Percentiles rank a stretch among this genome's conserved stretches.
Evolutionary conservation across 2,797 vertebrate genomes (phyloP).

Genomic region (Falco columbarius): DNA sequence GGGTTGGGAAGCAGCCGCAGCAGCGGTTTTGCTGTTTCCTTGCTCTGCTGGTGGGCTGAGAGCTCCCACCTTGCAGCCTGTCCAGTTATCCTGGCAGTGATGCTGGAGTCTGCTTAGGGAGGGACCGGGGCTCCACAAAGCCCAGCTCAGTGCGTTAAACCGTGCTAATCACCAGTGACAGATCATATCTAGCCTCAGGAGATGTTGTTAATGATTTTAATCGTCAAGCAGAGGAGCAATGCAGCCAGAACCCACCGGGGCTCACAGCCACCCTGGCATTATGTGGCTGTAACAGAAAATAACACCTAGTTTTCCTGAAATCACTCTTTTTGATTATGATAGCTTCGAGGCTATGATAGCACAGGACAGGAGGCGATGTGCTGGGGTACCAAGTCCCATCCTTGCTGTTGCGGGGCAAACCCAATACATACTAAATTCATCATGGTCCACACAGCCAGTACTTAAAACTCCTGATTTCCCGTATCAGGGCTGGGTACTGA

Average conservation of each 20-base stretch:
- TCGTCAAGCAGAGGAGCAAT: neutral
- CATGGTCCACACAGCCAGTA: neutral
- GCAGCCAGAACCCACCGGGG: neutral
- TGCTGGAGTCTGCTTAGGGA: neutral
- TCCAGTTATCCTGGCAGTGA: neutral
- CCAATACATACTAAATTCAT: fast-evolving
- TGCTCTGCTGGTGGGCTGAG: neutral
- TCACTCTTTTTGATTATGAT: no score
- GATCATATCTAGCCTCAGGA: neutral
- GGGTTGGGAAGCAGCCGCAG: neutral
- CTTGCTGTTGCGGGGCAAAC: neutral
- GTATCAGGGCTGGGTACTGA: neutral
- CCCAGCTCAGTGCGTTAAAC: neutral
- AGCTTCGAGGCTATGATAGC: neutral
- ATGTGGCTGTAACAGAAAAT: neutral
- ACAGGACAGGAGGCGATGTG: neutral
- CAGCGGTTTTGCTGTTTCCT: neutral
- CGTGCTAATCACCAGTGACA: neutral
- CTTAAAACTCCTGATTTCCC: neutral
- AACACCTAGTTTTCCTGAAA: neutral
- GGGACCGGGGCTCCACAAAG: neutral
- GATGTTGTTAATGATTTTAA: neutral
- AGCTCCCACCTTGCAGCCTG: neutral
- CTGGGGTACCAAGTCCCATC: neutral
- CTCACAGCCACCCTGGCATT: neutral